phyloP scores from a whole-genome alignment of 2,888 invertebrate genomes.

The Rugalucina vietnamica region DNA sequence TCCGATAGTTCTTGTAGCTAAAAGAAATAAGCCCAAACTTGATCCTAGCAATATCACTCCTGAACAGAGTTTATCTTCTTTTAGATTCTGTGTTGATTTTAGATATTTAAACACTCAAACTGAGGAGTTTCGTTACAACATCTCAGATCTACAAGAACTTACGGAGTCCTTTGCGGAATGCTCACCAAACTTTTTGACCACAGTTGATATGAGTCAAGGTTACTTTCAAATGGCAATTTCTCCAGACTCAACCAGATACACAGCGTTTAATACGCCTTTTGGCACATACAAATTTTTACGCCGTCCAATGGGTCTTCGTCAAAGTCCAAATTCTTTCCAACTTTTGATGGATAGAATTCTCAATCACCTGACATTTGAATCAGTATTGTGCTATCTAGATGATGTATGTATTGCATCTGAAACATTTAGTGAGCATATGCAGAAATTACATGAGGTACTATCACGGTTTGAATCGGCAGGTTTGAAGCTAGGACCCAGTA shows the following conservation, averaged over 20 bases:
- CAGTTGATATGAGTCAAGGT: slow-evolving; percentile 14
- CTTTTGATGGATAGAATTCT: slow-evolving; percentile 49
- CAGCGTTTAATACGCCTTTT: slow-evolving; percentile 46
- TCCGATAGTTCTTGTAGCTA: slow-evolving; percentile 3
- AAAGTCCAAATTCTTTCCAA: slow-evolving; percentile 45
- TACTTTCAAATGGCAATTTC: slow-evolving; percentile 25
- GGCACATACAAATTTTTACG: slow-evolving; percentile 47
- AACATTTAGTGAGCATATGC: slow-evolving; percentile 27
- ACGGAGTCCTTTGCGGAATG: slow-evolving; percentile 31
- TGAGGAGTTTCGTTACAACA: slow-evolving; percentile 23
- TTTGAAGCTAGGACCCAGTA: slow-evolving; percentile 35
- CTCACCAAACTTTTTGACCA: slow-evolving; percentile 26
- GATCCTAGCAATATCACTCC: background rate
- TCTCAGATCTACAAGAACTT: slow-evolving; percentile 35
- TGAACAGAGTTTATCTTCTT: slow-evolving; percentile 24
- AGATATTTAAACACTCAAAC: slow-evolving; percentile 40
- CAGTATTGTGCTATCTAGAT: slow-evolving; percentile 53
- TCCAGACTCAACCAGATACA: background rate
- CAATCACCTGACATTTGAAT: slow-evolving; percentile 42
- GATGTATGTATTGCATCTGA: slow-evolving; percentile 40
- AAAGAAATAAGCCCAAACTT: slow-evolving; percentile 18
- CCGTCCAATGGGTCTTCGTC: slow-evolving; percentile 42
- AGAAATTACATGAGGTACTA: slow-evolving; percentile 21
- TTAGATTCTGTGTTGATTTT: slow-evolving; percentile 40
- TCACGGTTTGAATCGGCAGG: slow-evolving; percentile 14